Evolutionary conservation across 2,113 vertebrate species (phyloP).

Genomic region (Microcebus jonahi): DNA sequence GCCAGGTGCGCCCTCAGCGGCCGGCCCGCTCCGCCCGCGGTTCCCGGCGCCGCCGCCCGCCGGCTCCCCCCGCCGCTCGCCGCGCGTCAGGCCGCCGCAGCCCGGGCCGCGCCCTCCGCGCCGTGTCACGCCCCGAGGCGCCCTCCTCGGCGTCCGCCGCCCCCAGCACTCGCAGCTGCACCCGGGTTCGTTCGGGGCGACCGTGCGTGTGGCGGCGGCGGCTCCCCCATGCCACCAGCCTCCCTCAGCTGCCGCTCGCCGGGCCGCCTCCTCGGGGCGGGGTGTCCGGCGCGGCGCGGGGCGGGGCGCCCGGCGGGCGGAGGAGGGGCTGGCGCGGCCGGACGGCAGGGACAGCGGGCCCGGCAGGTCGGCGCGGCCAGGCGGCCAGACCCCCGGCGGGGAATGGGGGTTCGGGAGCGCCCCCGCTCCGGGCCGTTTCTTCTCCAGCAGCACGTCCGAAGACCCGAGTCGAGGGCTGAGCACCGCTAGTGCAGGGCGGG

Average conservation of each 20-base stretch:
- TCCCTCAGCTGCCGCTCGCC: background rate
- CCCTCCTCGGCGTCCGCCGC: background rate
- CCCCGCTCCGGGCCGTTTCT: background rate
- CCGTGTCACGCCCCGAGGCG: conserved; percentile 51
- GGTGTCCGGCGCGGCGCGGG: conserved; percentile 69
- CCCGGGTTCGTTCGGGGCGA: background rate
- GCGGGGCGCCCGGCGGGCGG: background rate
- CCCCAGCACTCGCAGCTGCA: background rate
- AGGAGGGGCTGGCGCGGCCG: background rate
- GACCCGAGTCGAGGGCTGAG: background rate
- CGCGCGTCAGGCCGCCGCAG: conserved; percentile 47
- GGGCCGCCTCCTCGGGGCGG: conserved; percentile 76
- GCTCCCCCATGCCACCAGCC: conserved; percentile 64
- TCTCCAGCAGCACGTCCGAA: background rate
- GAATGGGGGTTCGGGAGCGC: too few species aligned
- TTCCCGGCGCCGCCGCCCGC: conserved; percentile 36
- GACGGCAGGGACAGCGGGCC: fast-evolving
- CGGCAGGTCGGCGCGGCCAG: background rate
- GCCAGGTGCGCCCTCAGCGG: conserved; percentile 64
- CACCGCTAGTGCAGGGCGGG: too few species aligned
- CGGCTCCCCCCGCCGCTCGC: background rate
- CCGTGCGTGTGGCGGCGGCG: background rate
- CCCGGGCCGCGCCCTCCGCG: conserved; percentile 1
- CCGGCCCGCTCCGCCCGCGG: conserved; percentile 1
- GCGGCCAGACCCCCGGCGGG: background rate